These are phyloP conservation scores for Columbina picui DNA, from an alignment of 2,113 vertebrate species.

Conservation along the genomic window DNA sequence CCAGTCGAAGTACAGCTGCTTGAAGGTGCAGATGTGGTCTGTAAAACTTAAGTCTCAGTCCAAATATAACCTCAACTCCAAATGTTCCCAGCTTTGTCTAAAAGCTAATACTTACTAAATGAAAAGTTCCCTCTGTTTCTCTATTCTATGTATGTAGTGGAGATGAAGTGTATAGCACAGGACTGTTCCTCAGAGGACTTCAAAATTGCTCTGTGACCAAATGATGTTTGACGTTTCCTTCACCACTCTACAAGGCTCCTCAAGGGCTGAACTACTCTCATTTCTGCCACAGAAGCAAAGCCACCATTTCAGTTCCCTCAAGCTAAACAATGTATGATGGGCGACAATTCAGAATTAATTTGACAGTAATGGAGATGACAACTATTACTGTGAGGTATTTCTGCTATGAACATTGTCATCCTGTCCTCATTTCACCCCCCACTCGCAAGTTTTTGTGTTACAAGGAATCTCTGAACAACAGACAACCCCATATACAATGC, in stretches of 20 bases:
- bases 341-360: conserved; percentile 27
- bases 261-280: background rate
- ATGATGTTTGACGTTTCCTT: conserved; percentile 43
- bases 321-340: conserved; percentile 2
- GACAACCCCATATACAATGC: background rate
- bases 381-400: conserved; percentile 44
- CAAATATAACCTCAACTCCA: background rate
- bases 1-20: background rate
- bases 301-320: conserved; percentile 1
- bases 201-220: conserved; percentile 4
- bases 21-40: background rate
- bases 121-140: background rate
- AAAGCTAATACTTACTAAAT: background rate
- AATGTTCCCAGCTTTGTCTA: background rate
- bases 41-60: background rate
- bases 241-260: background rate
- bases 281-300: background rate
- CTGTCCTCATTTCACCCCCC: background rate
- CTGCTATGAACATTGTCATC: background rate
- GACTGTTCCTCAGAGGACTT: background rate
- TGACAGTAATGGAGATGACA: conserved; percentile 46
- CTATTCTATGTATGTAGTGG: background rate
- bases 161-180: background rate
- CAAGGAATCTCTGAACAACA: background rate
- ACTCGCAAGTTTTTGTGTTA: background rate